These are phyloP conservation scores for Neosalanx taihuensis DNA, from an alignment of 2,797 vertebrate genomes.

Conservation along the genomic window DNA sequence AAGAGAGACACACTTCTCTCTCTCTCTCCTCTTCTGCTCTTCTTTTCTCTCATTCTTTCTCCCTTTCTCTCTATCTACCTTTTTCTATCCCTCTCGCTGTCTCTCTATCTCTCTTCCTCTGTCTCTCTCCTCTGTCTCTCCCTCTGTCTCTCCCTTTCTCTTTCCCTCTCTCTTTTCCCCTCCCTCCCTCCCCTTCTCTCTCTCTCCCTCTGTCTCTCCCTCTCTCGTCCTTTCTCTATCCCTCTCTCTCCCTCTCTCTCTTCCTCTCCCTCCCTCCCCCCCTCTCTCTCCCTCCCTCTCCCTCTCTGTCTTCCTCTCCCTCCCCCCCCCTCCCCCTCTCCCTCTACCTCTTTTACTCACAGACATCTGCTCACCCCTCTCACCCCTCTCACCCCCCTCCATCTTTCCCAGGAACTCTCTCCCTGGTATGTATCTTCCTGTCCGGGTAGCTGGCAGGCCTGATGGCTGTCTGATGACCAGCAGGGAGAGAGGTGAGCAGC, in stretches of 20 bases:
- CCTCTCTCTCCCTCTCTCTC: neutral
- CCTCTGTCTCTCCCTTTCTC: too few relatives aligned
- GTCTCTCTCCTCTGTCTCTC: too few relatives aligned
- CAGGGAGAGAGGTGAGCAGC: conserved; percentile 53
- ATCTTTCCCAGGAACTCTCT: neutral
- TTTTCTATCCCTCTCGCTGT: too few relatives aligned
- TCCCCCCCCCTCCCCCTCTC: too few relatives aligned
- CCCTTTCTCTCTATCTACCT: too few relatives aligned
- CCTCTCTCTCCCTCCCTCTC: too few relatives aligned
- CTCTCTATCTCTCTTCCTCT: too few relatives aligned
- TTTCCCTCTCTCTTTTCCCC: too few relatives aligned
- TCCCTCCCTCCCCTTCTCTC: neutral
- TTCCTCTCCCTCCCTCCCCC: too few relatives aligned
- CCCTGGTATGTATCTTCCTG: too few relatives aligned
- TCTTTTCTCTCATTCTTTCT: too few relatives aligned
- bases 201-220: neutral
- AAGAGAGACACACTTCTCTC: neutral
- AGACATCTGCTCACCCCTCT: neutral
- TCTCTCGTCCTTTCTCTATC: neutral
- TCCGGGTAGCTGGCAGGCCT: neutral
- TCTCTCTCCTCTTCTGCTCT: neutral
- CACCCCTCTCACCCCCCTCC: neutral
- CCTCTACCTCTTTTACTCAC: neutral
- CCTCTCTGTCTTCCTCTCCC: too few relatives aligned
- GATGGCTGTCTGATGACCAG: conserved; percentile 10